Evolutionary conservation across 2,888 invertebrate species (phyloP).

Genomic region (Cinara cedri): DNA sequence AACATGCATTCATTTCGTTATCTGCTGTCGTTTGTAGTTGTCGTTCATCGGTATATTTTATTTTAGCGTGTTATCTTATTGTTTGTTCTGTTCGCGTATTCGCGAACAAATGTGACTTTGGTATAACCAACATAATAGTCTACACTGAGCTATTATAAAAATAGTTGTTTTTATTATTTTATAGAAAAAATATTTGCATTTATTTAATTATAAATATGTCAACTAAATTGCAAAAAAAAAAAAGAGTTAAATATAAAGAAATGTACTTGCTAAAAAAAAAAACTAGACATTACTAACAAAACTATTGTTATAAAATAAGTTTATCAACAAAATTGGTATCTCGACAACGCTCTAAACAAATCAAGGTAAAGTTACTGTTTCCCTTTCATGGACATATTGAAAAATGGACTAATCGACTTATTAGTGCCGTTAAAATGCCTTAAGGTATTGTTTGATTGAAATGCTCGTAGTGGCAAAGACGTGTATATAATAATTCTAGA

Average conservation of each 20-base stretch:
- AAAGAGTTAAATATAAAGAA: not conserved
- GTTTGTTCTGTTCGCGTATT: too few relatives aligned
- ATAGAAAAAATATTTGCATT: not conserved
- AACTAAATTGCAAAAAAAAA: not conserved
- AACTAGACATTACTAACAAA: too few relatives aligned
- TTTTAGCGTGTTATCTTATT: not conserved
- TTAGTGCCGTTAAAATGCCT: too few relatives aligned
- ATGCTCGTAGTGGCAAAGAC: too few relatives aligned
- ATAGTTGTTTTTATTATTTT: slow-evolving; percentile 6
- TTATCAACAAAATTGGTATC: too few relatives aligned
- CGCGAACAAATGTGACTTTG: not conserved
- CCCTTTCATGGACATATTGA: too few relatives aligned
- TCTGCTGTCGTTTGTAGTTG: not conserved
- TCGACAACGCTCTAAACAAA: too few relatives aligned
- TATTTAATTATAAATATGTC: slow-evolving; percentile 5
- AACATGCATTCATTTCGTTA: slow-evolving; percentile 9
- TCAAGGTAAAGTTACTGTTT: too few relatives aligned
- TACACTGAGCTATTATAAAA: slow-evolving; percentile 2
- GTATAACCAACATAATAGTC: not conserved
- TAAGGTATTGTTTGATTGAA: too few relatives aligned
- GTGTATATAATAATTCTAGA: too few relatives aligned
- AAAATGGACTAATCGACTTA: too few relatives aligned
- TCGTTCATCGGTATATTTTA: not conserved
- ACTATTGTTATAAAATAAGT: too few relatives aligned
- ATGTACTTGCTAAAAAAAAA: not conserved